Evolutionary conservation across 2,797 vertebrate species (phyloP).

Genomic region (Buphagus erythrorhynchus): DNA sequence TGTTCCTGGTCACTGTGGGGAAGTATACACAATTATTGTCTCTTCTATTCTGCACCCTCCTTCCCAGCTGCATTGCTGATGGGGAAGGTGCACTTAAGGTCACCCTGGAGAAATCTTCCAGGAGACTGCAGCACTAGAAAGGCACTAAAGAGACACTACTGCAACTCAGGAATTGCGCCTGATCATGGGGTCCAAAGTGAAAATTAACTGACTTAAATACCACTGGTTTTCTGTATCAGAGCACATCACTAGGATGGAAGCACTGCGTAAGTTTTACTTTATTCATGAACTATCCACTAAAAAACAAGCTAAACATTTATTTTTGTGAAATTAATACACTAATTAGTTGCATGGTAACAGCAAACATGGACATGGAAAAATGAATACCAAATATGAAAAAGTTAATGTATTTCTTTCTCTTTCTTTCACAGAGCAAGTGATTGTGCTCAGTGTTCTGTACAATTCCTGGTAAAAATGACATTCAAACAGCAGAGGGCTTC

Average conservation of each 20-base stretch:
- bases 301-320: not conserved
- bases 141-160: not conserved
- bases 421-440: not conserved
- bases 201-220: not conserved
- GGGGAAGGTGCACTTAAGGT: constrained; percentile 62
- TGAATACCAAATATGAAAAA: not conserved
- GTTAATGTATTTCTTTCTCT: not conserved
- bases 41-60: constrained; percentile 23
- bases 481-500: not conserved
- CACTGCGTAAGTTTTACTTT: not conserved
- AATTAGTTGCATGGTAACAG: not conserved
- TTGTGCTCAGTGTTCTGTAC: not conserved
- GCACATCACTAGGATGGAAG: not conserved
- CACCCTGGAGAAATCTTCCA: not conserved
- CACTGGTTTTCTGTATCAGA: not conserved
- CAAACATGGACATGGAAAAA: not conserved
- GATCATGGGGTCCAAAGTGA: not conserved
- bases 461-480: not conserved
- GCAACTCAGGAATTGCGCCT: not conserved
- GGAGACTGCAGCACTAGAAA: not conserved
- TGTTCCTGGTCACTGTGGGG: constrained; percentile 58
- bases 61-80: constrained; percentile 25
- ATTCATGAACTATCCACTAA: not conserved
- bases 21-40: constrained; percentile 58
- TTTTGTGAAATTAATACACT: not conserved